Conservation (phyloP, 2,797 vertebrate genomes). For the Zonotrichia albicollis region DNA sequence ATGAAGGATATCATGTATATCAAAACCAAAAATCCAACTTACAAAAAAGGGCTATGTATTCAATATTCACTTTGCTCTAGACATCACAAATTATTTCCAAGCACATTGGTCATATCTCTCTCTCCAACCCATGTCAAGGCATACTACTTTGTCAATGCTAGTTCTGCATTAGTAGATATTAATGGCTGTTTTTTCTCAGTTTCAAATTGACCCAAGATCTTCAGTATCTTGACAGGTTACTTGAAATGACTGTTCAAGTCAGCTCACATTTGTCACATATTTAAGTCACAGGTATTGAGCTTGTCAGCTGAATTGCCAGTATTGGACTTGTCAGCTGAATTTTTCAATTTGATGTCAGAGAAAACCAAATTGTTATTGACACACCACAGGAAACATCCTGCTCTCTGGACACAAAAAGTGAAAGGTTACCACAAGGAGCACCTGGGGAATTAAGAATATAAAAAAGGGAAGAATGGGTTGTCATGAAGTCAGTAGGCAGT, state of each 20-base stretch:
- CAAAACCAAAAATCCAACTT: not conserved
- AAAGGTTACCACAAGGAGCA: not conserved
- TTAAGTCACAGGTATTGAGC: constrained; percentile 12
- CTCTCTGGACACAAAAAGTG: not conserved
- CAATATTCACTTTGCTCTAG: not conserved
- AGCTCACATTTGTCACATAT: not conserved
- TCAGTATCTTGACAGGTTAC: constrained; percentile 1
- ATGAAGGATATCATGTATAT: not conserved
- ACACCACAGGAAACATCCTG: not conserved
- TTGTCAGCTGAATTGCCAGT: constrained; percentile 4
- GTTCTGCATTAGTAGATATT: not conserved
- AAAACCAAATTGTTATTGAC: constrained; percentile 51
- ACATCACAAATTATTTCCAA: not conserved
- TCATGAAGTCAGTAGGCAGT: not conserved
- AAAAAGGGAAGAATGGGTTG: not conserved
- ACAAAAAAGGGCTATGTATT: not conserved
- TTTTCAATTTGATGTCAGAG: constrained; percentile 14
- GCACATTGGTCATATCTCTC: not conserved
- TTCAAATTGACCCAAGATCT: constrained; percentile 10
- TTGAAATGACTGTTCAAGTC: constrained; percentile 25
- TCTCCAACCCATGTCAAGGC: not conserved
- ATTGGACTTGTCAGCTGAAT: constrained; percentile 7
- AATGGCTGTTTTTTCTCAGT: not conserved
- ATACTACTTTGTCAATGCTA: not conserved
- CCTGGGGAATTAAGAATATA: not conserved